A percentile compares a stretch with the other conserved stretches of the same genome.
phyloP scores from a whole-genome alignment of 2,888 invertebrate species.

The Cyaniris semiargus region DNA sequence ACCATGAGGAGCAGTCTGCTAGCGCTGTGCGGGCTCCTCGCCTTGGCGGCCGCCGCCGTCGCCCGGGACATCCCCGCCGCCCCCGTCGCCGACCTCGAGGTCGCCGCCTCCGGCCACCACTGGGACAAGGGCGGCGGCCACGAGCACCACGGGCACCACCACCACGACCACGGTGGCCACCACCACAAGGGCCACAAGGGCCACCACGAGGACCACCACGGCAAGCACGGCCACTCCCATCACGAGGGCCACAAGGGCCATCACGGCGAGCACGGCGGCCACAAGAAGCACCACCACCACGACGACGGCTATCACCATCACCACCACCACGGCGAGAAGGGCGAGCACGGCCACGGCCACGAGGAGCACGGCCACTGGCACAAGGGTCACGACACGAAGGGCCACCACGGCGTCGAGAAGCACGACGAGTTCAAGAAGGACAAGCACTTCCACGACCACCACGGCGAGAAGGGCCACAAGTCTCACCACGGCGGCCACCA shows the following conservation, averaged over 20 bases:
- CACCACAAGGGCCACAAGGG: slow-evolving; percentile 85
- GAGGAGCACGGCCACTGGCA: slow-evolving; percentile 85
- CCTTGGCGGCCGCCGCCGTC: slow-evolving; percentile 73
- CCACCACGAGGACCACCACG: slow-evolving; percentile 83
- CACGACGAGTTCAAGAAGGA: slow-evolving; percentile 91
- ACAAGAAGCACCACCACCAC: slow-evolving; percentile 83
- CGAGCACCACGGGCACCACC: slow-evolving; percentile 82
- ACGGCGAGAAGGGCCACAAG: slow-evolving; percentile 88
- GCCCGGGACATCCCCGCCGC: slow-evolving; percentile 73
- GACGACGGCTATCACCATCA: slow-evolving; percentile 83
- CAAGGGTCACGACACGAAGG: slow-evolving; percentile 91
- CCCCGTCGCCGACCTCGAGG: slow-evolving; percentile 74
- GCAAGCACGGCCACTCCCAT: slow-evolving; percentile 85
- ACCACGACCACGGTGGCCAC: slow-evolving; percentile 82
- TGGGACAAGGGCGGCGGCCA: slow-evolving; percentile 81
- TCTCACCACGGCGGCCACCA: slow-evolving; percentile 89
- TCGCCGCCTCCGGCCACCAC: slow-evolving; percentile 69
- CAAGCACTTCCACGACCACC: slow-evolving; percentile 91
- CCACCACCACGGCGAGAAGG: slow-evolving; percentile 83
- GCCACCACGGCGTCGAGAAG: slow-evolving; percentile 90
- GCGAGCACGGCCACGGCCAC: slow-evolving; percentile 79
- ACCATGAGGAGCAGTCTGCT: slow-evolving; percentile 64
- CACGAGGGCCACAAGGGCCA: slow-evolving; percentile 82
- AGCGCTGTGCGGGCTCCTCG: slow-evolving; percentile 66
- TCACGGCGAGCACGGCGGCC: slow-evolving; percentile 82